Base-by-base conservation (phyloP, 2,113 vertebrate genomes). In the Mesitornis unicolor region DNA sequence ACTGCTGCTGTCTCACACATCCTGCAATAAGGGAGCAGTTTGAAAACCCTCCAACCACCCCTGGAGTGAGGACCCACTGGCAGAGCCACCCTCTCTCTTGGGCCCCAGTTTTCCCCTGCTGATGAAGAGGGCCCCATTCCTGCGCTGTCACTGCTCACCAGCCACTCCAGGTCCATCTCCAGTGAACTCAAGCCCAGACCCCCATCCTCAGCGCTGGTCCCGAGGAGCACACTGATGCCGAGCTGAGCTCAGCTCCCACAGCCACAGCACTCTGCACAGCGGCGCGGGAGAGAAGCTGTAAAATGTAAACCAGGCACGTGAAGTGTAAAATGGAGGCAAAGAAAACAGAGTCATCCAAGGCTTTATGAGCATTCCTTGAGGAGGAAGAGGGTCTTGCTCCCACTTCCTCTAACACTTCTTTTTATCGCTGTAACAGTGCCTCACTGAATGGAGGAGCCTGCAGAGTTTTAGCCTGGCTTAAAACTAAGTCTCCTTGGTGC, bases 21-120 rank as follows among this genome's bases (percentile, higher is more conserved):
- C 35, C 16, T 51, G 35, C 33, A 50, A 3, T 2, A 13, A 59
- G 68, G 68, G 21, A 89, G 17, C 29, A 47, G 36, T 3, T 17
- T 18, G 69, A 45, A 45, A 42, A 56, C 25, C 16, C 16, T 14
- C 40, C 31, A 10, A 2, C 7, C 33, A 10, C 15, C 17, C 16
- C 9, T 0, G 2, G 11, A 12, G 13, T 2, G 22, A 60, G 40
- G 26, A 3, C 22, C 29, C 18, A n/a, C 26, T 4, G 0, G 20
- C 61, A 70, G 35, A 84, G 24, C 17, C 5, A 0, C 13, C 19
- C 31, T 50, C 53, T 31, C 28, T 17, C 47, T 50, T 2, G 9
- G n/a, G 57, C 31, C 40, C 9, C 15, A 2, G 24, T 6, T 11
- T 22, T 45, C 33, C 36, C 25, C 35, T 0, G 1, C 59, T 16